Evolutionary conservation across 2,888 invertebrate genomes (phyloP).

Genomic region (Hoplodrina blanda): DNA sequence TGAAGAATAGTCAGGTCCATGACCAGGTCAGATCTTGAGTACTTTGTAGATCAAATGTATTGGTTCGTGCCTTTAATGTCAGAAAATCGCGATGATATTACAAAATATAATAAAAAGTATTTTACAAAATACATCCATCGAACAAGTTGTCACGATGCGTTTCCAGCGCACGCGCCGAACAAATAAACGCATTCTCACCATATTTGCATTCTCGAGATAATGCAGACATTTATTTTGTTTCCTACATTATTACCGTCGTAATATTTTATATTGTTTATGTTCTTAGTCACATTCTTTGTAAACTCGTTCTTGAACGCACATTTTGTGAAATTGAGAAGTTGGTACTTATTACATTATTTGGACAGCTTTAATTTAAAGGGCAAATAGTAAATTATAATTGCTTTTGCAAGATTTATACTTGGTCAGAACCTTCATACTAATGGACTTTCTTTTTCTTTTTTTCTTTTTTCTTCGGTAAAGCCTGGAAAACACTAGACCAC

Average conservation of each 20-base stretch:
- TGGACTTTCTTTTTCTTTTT: neutral
- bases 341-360: neutral
- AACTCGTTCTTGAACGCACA: slow-evolving; percentile 1
- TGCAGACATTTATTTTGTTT: slow-evolving; percentile 47
- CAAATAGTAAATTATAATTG: neutral
- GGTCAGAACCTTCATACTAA: slow-evolving; percentile 3
- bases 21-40: neutral
- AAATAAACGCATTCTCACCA: slow-evolving; percentile 57
- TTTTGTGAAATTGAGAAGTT: slow-evolving; percentile 4
- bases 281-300: slow-evolving; percentile 28
- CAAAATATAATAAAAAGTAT: slow-evolving; percentile 14
- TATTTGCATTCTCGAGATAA: slow-evolving; percentile 60
- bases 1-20: no score
- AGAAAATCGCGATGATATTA: no score
- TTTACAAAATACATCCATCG: slow-evolving; percentile 21
- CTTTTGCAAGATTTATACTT: neutral
- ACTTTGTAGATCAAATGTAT: neutral
- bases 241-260: slow-evolving; percentile 31
- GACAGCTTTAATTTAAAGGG: neutral
- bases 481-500: slow-evolving; percentile 11
- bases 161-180: slow-evolving; percentile 35
- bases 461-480: neutral
- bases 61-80: neutral
- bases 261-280: slow-evolving; percentile 35
- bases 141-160: slow-evolving; percentile 39